phyloP scores from a whole-genome alignment of 2,888 invertebrate species.

The Machimus atricapillus region DNA sequence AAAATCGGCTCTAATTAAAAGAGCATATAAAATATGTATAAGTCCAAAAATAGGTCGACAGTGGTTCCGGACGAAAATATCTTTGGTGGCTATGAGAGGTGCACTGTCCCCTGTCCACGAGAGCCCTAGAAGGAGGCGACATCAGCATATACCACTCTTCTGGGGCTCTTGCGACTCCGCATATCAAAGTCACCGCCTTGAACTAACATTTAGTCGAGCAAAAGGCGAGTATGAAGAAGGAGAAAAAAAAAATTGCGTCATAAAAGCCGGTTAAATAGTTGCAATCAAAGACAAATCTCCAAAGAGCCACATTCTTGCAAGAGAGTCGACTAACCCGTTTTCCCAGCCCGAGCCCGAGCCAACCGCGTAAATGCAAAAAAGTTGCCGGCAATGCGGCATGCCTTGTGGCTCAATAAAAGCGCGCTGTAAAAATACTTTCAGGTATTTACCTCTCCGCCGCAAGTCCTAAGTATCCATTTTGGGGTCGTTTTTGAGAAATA shows the following conservation, averaged over 20 bases:
- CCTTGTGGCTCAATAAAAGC: slow-evolving; percentile 23
- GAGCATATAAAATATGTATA: neutral
- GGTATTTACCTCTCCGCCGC: slow-evolving; percentile 28
- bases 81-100: neutral
- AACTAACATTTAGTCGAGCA: slow-evolving; percentile 8
- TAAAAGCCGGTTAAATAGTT: slow-evolving; percentile 40
- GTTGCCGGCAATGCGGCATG: slow-evolving; percentile 32
- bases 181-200: slow-evolving; percentile 34
- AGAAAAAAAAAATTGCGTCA: slow-evolving; percentile 32
- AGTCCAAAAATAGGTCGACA: neutral
- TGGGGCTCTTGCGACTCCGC: neutral
- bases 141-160: neutral
- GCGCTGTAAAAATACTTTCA: slow-evolving; percentile 31
- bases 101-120: neutral
- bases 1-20: neutral
- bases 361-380: slow-evolving; percentile 26
- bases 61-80: neutral
- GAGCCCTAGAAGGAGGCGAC: neutral
- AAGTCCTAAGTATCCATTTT: slow-evolving; percentile 39
- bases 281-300: slow-evolving; percentile 38
- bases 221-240: neutral
- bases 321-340: slow-evolving; percentile 37
- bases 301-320: slow-evolving; percentile 37
- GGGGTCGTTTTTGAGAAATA: neutral
- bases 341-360: neutral